Evolutionary conservation across 1,140 invertebrate species (phyloP), one percentile per base, ranked within the genome.

Genomic region (Sycophaga agraensis): DNA sequence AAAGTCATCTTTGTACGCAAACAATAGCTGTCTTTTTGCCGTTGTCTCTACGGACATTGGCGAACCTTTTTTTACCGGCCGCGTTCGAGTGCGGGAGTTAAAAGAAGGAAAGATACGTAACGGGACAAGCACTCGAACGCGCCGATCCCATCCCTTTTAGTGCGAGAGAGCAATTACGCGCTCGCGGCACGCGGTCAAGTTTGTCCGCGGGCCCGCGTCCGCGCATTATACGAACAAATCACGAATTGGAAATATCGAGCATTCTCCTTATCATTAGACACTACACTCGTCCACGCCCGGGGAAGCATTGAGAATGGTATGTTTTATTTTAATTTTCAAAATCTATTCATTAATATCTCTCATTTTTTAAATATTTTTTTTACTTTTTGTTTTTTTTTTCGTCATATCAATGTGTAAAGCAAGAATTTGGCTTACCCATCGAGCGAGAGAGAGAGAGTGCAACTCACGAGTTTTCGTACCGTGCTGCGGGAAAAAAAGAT

Each of bases 301-400:
- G 71, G 73, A 74, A 71, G 71, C 73, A 75, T 75, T 77, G 73
- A 73, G 69, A 73, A 77, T 77, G 73, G 75, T 77, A 77, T 74
- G 75, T 74, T 75, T 70, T 69, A 73, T 57, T 63, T 63, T 45
- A 57, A 51, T 58, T 63, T 63, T 63, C 61, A 63, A 57, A 63
- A 63, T 56, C 39, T 63, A 63, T 63, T n/a, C 43, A 62, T 55
- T 35, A 19, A 49, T 50, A 24, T n/a, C n/a, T n/a, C n/a, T n/a
- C n/a, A n/a, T n/a, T n/a, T n/a, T n/a, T n/a, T n/a, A n/a, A n/a
- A n/a, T n/a, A n/a, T n/a, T n/a, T n/a, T n/a, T n/a, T n/a, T n/a
- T n/a, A n/a, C n/a, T n/a, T n/a, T n/a, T n/a, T n/a, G n/a, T n/a
- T n/a, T n/a, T n/a, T 39, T 48, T 55, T 59, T 49, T 58, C 35